Base-by-base conservation (phyloP, 2,888 invertebrate genomes). In the Synanthedon tipuliformis region DNA sequence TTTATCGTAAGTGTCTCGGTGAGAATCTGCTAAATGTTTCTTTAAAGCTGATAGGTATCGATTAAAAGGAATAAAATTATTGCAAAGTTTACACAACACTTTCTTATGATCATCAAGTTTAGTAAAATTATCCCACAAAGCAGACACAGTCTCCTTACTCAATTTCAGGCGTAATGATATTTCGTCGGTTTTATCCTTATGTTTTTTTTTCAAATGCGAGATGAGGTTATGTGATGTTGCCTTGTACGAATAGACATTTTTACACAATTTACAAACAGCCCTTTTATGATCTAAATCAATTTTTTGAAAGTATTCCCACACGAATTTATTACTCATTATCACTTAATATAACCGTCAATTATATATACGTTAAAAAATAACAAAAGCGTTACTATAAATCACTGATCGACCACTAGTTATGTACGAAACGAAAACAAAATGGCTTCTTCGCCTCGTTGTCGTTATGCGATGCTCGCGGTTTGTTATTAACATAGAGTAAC, bases 1-100 rank as follows among this genome's bases (percentile, higher is more conserved):
- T 15, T 45, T n/a, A 8, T n/a, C 15, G 45, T 13, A 45, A 45
- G 4, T 13, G 2, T 48, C 48, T 7, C 8, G 4, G n/a, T 58
- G 56, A 8, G 11, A 18, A 11, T 45, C 52, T 4, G 18, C 40
- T 4, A 61, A 53, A 55, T 66, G 66, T 1, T 41, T 48, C 23
- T 52, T 59, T 11, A 64, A 53, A 53, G 62, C 63, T 0, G 56
- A 23, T 0, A 56, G 49, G 2, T 61, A 61, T 3, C 56, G 54
- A 51, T 53, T 58, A 40, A 53, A 63, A 1, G 64, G 64, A 3
- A 57, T 51, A 1, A 27, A 1, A 16, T 55, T 58, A 1, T 55
- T 41, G 45, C 65, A 66, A 13, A 41, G 12, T 40, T 61, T 61
- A 15, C 66, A 18, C 49, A 16, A 7, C 23, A 49, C 12, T 15